Evolutionary conservation across 2,797 vertebrate species (phyloP).

Genomic region (Muraenolepis orangiensis): DNA sequence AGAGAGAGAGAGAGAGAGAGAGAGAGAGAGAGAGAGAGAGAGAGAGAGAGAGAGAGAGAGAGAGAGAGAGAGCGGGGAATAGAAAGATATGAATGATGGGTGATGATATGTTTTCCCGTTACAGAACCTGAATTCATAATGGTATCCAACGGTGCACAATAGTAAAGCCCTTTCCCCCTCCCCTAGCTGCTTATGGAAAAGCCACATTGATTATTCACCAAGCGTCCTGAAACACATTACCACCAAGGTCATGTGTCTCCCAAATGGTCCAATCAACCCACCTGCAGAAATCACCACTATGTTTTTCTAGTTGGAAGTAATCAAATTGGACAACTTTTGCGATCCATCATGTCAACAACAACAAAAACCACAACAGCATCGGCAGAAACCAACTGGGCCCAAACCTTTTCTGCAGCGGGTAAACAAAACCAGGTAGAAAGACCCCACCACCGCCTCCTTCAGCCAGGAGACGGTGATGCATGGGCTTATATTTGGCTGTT

Average conservation of each 20-base stretch:
- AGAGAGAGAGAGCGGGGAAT: too few relatives aligned
- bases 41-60: too few relatives aligned
- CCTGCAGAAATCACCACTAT: too few relatives aligned
- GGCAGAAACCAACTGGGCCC: background rate
- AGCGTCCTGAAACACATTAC: too few relatives aligned
- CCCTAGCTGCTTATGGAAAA: background rate
- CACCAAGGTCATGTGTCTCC: too few relatives aligned
- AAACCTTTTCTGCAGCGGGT: constrained; percentile 21
- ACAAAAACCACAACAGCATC: background rate
- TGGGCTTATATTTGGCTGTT: constrained; percentile 58
- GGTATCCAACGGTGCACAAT: background rate
- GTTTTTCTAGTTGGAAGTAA: too few relatives aligned
- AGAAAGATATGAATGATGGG: too few relatives aligned
- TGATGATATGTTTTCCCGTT: too few relatives aligned
- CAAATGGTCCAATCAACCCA: background rate
- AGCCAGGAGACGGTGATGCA: constrained; percentile 59
- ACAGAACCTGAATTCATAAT: background rate
- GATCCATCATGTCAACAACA: too few relatives aligned
- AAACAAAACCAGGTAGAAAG: constrained; percentile 50
- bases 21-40: too few relatives aligned
- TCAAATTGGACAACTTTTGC: too few relatives aligned
- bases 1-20: too few relatives aligned
- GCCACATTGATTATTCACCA: background rate
- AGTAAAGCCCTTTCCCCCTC: background rate
- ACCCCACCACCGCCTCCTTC: constrained; percentile 44